These are phyloP conservation scores for Clarias fuscus DNA, from an alignment of 2,797 vertebrate genomes.

Conservation along the genomic window DNA sequence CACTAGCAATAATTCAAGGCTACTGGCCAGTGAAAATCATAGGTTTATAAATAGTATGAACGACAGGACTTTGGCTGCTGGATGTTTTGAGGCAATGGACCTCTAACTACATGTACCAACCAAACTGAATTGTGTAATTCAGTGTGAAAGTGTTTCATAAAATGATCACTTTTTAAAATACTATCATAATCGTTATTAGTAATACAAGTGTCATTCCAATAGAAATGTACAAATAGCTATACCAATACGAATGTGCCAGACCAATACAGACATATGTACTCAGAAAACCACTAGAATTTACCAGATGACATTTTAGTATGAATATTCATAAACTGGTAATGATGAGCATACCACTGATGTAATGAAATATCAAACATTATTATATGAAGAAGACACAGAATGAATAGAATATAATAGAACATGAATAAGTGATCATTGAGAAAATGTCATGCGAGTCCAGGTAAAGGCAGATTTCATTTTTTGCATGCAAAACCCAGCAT, in stretches of 20 bases:
- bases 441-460: not conserved
- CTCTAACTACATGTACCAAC: not conserved
- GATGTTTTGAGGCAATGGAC: not conserved
- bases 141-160: not conserved
- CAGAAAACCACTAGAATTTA: not conserved
- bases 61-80: not conserved
- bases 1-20: not conserved
- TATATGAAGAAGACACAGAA: not conserved
- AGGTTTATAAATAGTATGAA: not conserved
- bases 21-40: not conserved
- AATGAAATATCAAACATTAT: no score
- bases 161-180: not conserved
- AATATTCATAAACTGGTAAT: not conserved
- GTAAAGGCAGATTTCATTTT: no score
- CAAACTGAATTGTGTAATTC: not conserved
- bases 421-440: not conserved
- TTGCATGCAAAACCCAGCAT: no score
- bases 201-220: no score
- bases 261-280: no score
- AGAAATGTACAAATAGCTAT: no score
- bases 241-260: no score
- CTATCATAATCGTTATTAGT: not conserved
- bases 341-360: not conserved
- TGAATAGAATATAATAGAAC: not conserved
- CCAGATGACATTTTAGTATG: not conserved